Evolutionary conservation across 2,888 invertebrate genomes (phyloP).

Genomic region (Megalurothrips usitatus): DNA sequence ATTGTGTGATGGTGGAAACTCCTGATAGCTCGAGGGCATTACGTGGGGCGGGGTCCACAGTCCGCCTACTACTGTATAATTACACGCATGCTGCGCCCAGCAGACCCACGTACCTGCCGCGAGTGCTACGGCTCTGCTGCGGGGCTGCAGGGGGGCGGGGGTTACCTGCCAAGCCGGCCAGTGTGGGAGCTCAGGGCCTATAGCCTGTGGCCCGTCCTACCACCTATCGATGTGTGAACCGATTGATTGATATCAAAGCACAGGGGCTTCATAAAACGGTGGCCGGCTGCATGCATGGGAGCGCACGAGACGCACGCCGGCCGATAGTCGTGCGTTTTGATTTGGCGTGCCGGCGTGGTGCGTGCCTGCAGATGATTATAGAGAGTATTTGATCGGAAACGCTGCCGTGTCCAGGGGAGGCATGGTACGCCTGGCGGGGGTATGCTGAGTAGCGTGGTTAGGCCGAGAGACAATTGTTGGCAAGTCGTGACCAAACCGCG

Average conservation of each 20-base stretch:
- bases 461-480: background rate
- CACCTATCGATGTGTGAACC: constrained; percentile 7
- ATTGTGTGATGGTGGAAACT: no score
- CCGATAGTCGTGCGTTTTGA: background rate
- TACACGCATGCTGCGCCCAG: background rate
- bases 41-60: background rate
- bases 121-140: no score
- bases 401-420: background rate
- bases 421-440: background rate
- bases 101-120: no score
- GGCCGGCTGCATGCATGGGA: background rate
- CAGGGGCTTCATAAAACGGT: background rate
- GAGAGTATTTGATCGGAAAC: constrained; percentile 25
- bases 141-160: no score
- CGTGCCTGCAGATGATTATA: background rate
- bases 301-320: background rate
- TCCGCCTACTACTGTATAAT: background rate
- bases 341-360: constrained; percentile 12
- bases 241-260: constrained; percentile 15
- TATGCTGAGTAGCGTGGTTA: background rate
- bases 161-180: background rate
- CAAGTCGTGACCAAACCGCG: no score
- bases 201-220: background rate
- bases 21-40: background rate
- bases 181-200: background rate